Conservation (phyloP, 1,140 invertebrate genomes). For the Microplitis mediator region DNA sequence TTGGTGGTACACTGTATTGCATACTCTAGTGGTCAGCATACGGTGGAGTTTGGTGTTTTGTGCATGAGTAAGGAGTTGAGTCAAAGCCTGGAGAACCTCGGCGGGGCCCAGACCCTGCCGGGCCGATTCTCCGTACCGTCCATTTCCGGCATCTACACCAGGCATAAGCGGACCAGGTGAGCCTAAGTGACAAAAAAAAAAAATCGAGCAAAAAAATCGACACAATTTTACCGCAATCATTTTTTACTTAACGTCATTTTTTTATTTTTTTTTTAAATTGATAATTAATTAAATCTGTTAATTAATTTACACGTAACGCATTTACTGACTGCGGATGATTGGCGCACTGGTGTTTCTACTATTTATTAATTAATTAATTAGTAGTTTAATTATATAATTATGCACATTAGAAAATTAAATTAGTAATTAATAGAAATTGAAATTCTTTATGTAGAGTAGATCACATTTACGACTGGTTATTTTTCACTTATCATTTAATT, state of each 20-base stretch:
- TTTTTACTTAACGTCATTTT: too few species aligned
- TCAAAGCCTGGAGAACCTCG: slow-evolving; percentile 66
- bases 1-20: slow-evolving; percentile 62
- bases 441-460: not conserved
- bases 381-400: too few species aligned
- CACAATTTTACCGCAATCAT: not conserved
- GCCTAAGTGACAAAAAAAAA: slow-evolving; percentile 40
- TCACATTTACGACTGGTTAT: not conserved
- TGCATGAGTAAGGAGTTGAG: slow-evolving; percentile 66
- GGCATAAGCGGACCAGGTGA: slow-evolving; percentile 68
- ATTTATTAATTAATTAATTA: too few species aligned
- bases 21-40: slow-evolving; percentile 65
- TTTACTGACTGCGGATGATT: not conserved
- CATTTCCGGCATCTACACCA: slow-evolving; percentile 66
- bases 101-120: slow-evolving; percentile 64
- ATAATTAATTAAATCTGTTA: not conserved
- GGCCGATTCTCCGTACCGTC: slow-evolving; percentile 62
- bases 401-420: not conserved
- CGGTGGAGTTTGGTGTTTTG: slow-evolving; percentile 64
- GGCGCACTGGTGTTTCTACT: not conserved
- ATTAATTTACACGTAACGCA: not conserved
- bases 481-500: not conserved
- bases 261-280: not conserved
- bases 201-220: slow-evolving; percentile 31
- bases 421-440: not conserved